Conservation (phyloP, 2,888 invertebrate species). For the Eupeodes latifasciatus region DNA sequence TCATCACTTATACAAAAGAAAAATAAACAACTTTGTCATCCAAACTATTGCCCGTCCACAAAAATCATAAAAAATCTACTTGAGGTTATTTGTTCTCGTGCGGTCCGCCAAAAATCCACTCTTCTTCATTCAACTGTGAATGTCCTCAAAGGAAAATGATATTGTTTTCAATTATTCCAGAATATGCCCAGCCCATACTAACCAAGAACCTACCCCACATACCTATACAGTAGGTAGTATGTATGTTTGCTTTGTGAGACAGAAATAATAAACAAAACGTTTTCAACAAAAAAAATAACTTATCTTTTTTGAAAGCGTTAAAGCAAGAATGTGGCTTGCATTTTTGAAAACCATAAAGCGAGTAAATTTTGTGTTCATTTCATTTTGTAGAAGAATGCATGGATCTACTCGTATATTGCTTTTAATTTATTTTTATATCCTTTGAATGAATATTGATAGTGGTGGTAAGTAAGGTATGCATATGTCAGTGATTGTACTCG, state of each 20-base stretch:
- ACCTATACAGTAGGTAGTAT: too few relatives aligned
- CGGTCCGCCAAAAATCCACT: too few relatives aligned
- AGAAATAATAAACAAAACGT: not conserved
- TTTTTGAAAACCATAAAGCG: too few relatives aligned
- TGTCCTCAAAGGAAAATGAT: constrained; percentile 8
- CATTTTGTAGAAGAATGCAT: not conserved
- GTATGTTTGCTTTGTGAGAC: not conserved
- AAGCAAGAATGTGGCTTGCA: not conserved
- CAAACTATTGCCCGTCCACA: too few relatives aligned
- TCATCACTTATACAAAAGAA: too few relatives aligned
- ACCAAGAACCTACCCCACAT: too few relatives aligned
- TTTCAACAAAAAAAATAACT: too few relatives aligned
- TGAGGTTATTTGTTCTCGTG: too few relatives aligned
- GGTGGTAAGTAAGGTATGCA: not conserved
- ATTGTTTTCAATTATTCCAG: constrained; percentile 21
- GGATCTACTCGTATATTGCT: not conserved
- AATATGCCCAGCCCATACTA: too few relatives aligned
- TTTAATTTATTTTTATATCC: not conserved
- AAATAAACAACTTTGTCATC: too few relatives aligned
- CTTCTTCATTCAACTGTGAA: not conserved
- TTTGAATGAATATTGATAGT: not conserved
- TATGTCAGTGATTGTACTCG: not conserved
- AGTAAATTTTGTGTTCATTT: not conserved
- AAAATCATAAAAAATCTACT: too few relatives aligned
- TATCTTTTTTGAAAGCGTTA: not conserved